Conservation (phyloP, 2,797 vertebrate species). For the Xiphophorus birchmanni region DNA sequence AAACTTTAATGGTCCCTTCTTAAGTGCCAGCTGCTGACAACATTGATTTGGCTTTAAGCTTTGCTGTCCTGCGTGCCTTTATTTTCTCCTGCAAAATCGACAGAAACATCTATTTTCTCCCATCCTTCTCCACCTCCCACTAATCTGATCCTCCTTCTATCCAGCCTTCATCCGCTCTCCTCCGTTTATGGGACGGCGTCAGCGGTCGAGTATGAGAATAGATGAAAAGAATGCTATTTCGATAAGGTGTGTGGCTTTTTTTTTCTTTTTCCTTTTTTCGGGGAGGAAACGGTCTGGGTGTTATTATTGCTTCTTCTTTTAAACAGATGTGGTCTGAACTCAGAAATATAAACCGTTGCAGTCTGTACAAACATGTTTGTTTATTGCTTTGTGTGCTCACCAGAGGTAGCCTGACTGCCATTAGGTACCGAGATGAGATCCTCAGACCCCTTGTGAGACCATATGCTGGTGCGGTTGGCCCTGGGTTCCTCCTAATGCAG, state of each 20-base stretch:
- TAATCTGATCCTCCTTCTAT: constrained; percentile 59
- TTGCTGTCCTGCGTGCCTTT: constrained; percentile 73
- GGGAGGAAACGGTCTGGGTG: constrained; percentile 13
- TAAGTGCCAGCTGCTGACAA: constrained; percentile 82
- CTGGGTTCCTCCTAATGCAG: no score
- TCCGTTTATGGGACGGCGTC: constrained; percentile 68
- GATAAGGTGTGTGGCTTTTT: constrained; percentile 38
- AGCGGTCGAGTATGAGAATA: constrained; percentile 53
- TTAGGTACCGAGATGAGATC: no score
- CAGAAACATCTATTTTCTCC: constrained; percentile 81
- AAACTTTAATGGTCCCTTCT: constrained; percentile 80
- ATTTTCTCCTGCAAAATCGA: constrained; percentile 79
- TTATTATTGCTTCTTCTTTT: constrained; percentile 22
- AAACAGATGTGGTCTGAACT: constrained; percentile 16
- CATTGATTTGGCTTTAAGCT: constrained; percentile 81
- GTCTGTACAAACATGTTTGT: background rate
- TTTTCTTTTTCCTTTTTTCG: constrained; percentile 13
- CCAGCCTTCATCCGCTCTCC: constrained; percentile 54
- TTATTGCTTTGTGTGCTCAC: background rate
- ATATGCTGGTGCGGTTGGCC: no score
- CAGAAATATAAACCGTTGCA: constrained; percentile 8
- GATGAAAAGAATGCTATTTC: constrained; percentile 57
- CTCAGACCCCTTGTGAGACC: no score
- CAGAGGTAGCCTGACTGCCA: no score
- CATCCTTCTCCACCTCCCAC: constrained; percentile 61